Percentiles rank a stretch among this genome's conserved stretches.
phyloP scores from a whole-genome alignment of 2,797 vertebrate species.

The Argentina silus region DNA sequence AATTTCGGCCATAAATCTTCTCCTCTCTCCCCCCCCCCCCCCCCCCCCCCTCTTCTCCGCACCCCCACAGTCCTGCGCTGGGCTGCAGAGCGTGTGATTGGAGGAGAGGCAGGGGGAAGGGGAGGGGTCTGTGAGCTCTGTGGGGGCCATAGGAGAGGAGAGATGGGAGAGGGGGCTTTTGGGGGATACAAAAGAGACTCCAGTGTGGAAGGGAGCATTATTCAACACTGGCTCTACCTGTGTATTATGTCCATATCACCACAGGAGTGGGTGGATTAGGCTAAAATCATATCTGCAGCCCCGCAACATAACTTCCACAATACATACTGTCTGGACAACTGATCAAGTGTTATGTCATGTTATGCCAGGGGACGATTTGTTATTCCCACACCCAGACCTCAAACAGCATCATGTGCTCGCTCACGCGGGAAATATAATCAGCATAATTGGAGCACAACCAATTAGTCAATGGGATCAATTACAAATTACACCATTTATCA shows the following conservation, averaged over 20 bases:
- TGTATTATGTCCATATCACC: not conserved
- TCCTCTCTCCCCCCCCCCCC: not conserved
- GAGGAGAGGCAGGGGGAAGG: constrained; percentile 12
- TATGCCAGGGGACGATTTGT: not conserved
- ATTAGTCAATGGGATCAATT: constrained; percentile 49
- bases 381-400: not conserved
- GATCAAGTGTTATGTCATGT: not conserved
- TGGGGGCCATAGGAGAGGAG: constrained; percentile 3
- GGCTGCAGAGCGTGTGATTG: constrained; percentile 23
- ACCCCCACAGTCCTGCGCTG: constrained; percentile 19
- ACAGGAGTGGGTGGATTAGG: not conserved
- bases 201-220: constrained; percentile 11
- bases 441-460: constrained; percentile 33
- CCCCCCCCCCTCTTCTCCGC: not conserved
- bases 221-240: constrained; percentile 1
- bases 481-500: constrained; percentile 38
- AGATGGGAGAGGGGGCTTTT: not conserved
- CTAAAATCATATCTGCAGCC: not conserved
- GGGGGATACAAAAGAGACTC: constrained; percentile 1
- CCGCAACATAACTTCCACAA: not conserved
- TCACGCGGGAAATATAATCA: constrained; percentile 20
- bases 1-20: constrained; percentile 50
- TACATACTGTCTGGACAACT: not conserved
- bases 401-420: constrained; percentile 9
- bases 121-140: not conserved